Percentiles rank a stretch among this genome's conserved stretches.
Evolutionary conservation across 2,113 vertebrate genomes (phyloP).

Genomic region (Solea senegalensis): DNA sequence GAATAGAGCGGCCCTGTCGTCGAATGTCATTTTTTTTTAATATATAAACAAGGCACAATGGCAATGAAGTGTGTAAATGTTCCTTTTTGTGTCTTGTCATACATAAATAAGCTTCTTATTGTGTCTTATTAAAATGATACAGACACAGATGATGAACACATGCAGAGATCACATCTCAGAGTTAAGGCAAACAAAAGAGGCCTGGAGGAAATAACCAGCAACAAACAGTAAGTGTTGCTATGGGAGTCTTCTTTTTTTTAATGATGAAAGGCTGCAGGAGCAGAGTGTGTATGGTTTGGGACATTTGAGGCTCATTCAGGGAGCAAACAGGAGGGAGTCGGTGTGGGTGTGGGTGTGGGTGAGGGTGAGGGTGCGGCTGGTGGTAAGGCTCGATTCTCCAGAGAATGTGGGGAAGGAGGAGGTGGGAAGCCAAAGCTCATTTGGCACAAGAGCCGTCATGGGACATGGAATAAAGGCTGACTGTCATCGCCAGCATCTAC

Average conservation of each 20-base stretch:
- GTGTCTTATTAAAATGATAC: too few species aligned
- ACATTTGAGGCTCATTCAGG: slow-evolving; percentile 23
- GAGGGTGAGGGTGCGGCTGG: too few species aligned
- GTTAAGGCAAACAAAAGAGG: slow-evolving; percentile 27
- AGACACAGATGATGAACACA: too few species aligned
- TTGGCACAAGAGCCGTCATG: slow-evolving; percentile 15
- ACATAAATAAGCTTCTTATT: too few species aligned
- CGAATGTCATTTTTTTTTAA: too few species aligned
- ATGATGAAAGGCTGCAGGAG: slow-evolving; percentile 5
- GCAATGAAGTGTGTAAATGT: too few species aligned
- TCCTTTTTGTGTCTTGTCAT: too few species aligned
- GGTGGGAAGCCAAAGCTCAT: slow-evolving; percentile 23
- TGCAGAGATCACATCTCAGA: not conserved
- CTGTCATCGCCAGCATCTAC: not conserved
- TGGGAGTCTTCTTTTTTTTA: slow-evolving; percentile 29
- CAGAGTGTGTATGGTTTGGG: slow-evolving; percentile 24
- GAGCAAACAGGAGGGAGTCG: not conserved
- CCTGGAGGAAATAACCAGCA: slow-evolving; percentile 9
- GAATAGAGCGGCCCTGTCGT: too few species aligned
- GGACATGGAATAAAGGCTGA: not conserved
- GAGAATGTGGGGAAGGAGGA: slow-evolving; percentile 6
- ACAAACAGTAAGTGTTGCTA: slow-evolving; percentile 29
- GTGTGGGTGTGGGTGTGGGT: too few species aligned
- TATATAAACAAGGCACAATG: too few species aligned
- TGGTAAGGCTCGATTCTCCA: not conserved